Conservation (phyloP, 2,113 vertebrate genomes). For the Rhombomys opimus region DNA sequence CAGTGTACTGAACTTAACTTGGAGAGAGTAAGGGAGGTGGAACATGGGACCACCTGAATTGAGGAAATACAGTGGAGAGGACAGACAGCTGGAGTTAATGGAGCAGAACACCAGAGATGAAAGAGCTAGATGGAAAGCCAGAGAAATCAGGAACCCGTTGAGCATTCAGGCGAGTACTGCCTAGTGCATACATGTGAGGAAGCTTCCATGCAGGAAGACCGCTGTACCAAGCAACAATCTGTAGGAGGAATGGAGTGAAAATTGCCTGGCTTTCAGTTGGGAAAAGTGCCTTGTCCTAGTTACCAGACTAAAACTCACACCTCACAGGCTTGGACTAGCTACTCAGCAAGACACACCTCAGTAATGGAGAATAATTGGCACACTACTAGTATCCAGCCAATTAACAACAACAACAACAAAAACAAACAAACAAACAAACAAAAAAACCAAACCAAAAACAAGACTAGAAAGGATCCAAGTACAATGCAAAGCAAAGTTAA, state of each 20-base stretch:
- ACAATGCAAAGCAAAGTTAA: neutral
- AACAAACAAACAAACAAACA: too few relatives aligned
- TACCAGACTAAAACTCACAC: neutral
- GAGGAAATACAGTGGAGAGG: neutral
- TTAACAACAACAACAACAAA: neutral
- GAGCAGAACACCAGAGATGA: neutral
- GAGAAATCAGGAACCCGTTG: neutral
- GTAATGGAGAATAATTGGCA: neutral
- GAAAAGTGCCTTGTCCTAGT: neutral
- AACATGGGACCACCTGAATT: neutral
- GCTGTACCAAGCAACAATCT: neutral
- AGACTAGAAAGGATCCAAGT: neutral
- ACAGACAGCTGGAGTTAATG: neutral
- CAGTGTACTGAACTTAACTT: neutral
- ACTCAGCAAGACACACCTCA: neutral
- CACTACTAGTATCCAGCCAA: neutral
- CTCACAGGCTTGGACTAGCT: neutral
- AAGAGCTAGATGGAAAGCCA: neutral
- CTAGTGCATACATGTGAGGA: neutral
- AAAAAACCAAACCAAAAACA: neutral
- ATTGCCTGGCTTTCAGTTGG: neutral
- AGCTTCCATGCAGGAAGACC: neutral
- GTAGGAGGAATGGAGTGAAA: neutral
- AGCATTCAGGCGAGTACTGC: neutral
- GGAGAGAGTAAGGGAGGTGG: neutral